phyloP scores from a whole-genome alignment of 2,113 vertebrate species.

The Phalacrocorax aristotelis region DNA sequence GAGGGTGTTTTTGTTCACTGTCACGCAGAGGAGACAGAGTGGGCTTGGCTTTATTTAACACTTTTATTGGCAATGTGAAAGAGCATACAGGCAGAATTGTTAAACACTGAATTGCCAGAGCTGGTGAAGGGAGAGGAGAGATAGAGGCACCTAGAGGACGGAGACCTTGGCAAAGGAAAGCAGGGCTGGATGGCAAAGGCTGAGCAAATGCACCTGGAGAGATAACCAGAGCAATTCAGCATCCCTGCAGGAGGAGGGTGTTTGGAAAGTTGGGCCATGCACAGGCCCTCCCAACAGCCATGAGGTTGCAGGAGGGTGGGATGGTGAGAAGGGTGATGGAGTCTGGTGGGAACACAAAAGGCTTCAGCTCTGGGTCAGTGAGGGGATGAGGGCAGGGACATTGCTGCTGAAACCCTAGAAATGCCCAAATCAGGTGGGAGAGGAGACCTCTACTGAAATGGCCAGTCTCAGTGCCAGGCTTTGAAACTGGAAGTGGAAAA shows the following conservation, averaged over 20 bases:
- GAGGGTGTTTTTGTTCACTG: background rate
- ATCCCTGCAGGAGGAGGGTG: background rate
- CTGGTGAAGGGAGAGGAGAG: background rate
- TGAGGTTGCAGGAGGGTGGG: background rate
- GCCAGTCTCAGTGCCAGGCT: background rate
- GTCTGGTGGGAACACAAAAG: background rate
- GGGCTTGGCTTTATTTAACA: background rate
- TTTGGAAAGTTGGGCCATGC: background rate
- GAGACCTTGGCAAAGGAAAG: background rate
- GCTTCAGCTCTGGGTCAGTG: background rate
- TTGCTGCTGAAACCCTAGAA: background rate
- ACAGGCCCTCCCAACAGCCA: fast-evolving
- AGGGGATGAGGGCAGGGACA: background rate
- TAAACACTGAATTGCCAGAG: background rate
- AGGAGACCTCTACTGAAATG: background rate
- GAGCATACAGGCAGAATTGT: background rate
- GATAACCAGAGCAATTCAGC: background rate
- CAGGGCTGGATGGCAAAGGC: background rate
- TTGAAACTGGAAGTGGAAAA: background rate
- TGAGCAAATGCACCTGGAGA: background rate
- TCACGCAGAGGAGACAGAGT: fast-evolving
- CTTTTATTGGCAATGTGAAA: background rate
- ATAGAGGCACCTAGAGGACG: background rate
- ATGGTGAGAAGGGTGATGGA: background rate
- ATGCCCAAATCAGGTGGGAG: background rate